Evolutionary conservation across 2,888 invertebrate species (phyloP).

Genomic region (Chaitophorus viminalis): DNA sequence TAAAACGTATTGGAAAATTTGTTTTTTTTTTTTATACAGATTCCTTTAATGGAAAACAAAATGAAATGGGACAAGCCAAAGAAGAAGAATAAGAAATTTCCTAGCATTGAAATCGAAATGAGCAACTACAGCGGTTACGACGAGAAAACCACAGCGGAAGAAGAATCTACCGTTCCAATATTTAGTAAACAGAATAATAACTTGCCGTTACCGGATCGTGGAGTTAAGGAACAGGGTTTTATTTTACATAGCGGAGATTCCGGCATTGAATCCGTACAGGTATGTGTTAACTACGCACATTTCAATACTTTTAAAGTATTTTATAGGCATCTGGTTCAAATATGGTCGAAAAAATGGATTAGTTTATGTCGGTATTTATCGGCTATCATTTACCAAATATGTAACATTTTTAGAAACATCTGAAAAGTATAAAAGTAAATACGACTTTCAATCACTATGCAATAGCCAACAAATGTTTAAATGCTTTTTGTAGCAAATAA

Average conservation of each 20-base stretch:
- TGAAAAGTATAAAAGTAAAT: no score
- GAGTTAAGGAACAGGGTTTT: slow-evolving; percentile 74
- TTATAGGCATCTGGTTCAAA: no score
- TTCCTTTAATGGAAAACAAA: slow-evolving; percentile 56
- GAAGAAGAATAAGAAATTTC: slow-evolving; percentile 47
- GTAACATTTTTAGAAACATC: no score
- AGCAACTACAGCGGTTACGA: not conserved
- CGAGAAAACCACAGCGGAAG: slow-evolving; percentile 59
- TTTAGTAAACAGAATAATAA: slow-evolving; percentile 70
- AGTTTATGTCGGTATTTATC: no score
- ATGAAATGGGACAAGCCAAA: slow-evolving; percentile 42
- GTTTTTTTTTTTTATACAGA: slow-evolving; percentile 6
- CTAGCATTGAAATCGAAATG: slow-evolving; percentile 41
- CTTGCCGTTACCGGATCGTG: slow-evolving; percentile 76
- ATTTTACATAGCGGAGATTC: slow-evolving; percentile 75
- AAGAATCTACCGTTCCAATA: slow-evolving; percentile 66
- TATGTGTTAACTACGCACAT: slow-evolving; percentile 65
- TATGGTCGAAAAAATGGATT: no score
- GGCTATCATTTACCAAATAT: no score
- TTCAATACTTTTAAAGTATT: no score
- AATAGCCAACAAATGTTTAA: no score
- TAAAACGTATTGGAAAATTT: no score
- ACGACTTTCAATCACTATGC: no score
- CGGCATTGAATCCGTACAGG: slow-evolving; percentile 79
- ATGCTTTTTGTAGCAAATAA: no score